Evolutionary conservation across 2,113 vertebrate species (phyloP), one percentile per base, ranked within the genome.

Genomic region (Corydoras sp.): DNA sequence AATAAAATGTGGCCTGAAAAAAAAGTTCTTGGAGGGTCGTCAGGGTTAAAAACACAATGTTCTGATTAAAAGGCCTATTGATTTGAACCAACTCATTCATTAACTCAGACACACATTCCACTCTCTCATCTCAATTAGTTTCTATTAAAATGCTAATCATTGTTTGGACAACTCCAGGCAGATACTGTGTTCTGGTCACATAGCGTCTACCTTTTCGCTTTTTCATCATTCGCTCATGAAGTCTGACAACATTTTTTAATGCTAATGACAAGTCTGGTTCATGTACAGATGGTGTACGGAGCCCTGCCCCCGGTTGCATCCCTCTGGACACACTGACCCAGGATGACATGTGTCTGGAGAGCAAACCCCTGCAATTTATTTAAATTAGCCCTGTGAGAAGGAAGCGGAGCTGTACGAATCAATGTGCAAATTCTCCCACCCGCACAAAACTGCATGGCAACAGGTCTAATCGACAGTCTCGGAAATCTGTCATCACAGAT

Each of bases 391-490:
- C 18, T 68, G 75, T 69, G 79, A 67, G 53, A 68, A 68, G 75
- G 76, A 78, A 68, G 73, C 69, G 35, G 72, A 69, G 43, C 15
- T 43, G 35, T 48, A 51, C 24, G 75, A 81, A 87, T 87, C 84
- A 83, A 83, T 86, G 86, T 58, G 62, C 82, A 85, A 75, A 88
- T 84, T 82, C 83, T 66, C 68, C 74, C 72, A 75, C 81, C 79
- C 81, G 75, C 84, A 67, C 78, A 76, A 50, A 63, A 81, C 77
- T 75, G 73, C 78, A 79, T 78, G 64, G 32, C 24, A 18, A 35
- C 53, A 6, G 50, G 83, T 81, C 81, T 82, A 82, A 59, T 64
- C 51, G 54, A 61, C 35, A 60, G 18, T 30, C 54, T n/a, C 56
- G 58, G n/a, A 4, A 56, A 32, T 59, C 58, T 15, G 13, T 69